Evolutionary conservation across 1,140 invertebrate species (phyloP), one percentile per base, ranked within the genome.

Genomic region (Cyclargus thomasi): DNA sequence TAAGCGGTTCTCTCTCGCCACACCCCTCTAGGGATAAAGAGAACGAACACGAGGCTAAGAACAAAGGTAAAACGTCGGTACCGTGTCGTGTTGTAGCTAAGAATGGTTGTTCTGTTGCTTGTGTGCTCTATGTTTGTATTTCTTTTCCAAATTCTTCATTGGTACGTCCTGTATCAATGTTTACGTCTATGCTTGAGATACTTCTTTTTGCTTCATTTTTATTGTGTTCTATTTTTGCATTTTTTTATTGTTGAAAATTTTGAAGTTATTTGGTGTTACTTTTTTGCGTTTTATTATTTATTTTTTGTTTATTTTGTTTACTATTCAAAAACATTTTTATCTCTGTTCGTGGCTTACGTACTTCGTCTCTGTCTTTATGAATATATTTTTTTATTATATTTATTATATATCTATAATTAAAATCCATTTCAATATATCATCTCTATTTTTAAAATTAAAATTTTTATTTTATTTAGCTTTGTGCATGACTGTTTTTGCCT

Each of bases 41-140:
- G 88, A 95, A 95, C 86, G 95, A 96, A 86, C 95, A 96, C 76
- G 94, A 95, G 64, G 93, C 94, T 81, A 94, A 95, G 91, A 93
- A 93, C 82, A 95, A 96, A 95, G 95, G 95, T 96, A 94, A 92
- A 18, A 59, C 72, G 79, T 81, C 74, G 79, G 72, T 75, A 65
- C 76, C 72, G 79, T 83, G 76, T 73, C 76, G 76, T 80, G 78
- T 59, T 76, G 70, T 72, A 65, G 66, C 67, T 74, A 71, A 76
- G 68, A 76, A 76, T 76, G 74, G 67, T 70, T 64, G 8, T 66
- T 22, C 53, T 59, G 53, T 18, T 66, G 53, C 22, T 57, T 36
- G 55, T 29, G 16, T 29, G 39, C 39, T 47, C 39, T 47, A 5
- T 29, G 8, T 47, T 47, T 47, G 0, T 8, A 47, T 47, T 47